Conservation (phyloP, 1,140 invertebrate genomes). For the Monochamus saltuarius region DNA sequence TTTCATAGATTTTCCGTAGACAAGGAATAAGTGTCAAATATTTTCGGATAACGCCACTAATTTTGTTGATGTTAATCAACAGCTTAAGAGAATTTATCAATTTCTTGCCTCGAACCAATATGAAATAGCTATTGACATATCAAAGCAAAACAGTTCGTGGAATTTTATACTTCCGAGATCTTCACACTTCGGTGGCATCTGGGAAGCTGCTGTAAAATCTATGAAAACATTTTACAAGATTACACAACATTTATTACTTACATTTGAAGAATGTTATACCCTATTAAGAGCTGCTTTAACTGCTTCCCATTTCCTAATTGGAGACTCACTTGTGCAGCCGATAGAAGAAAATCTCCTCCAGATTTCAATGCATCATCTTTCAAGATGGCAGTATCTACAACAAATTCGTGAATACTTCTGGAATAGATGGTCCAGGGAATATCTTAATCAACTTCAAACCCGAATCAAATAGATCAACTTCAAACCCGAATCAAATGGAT, state of each 20-base stretch:
- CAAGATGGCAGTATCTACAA: conserved; percentile 29
- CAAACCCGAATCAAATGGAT: conserved; percentile 43
- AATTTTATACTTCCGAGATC: too few species aligned
- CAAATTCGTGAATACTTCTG: conserved; percentile 39
- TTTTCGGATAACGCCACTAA: too few species aligned
- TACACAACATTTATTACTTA: conserved; percentile 29
- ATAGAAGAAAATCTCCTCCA: conserved; percentile 20
- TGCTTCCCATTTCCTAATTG: conserved; percentile 51
- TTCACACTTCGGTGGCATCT: conserved; percentile 50
- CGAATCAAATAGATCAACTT: conserved; percentile 37
- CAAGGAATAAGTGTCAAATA: too few species aligned
- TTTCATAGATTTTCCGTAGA: too few species aligned
- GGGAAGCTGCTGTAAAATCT: conserved; percentile 40
- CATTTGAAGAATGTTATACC: conserved; percentile 40
- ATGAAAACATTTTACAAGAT: conserved; percentile 28
- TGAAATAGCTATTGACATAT: too few species aligned
- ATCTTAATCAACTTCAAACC: conserved; percentile 39
- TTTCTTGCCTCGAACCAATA: too few species aligned
- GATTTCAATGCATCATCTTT: conserved; percentile 31
- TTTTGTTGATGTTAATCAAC: too few species aligned
- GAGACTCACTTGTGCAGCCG: conserved; percentile 30
- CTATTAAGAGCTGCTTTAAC: conserved; percentile 34
- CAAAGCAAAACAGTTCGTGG: too few species aligned
- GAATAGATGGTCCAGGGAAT: conserved; percentile 42
- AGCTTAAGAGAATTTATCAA: too few species aligned